Evolutionary conservation across 2,888 invertebrate species (phyloP), one percentile per base, ranked within the genome.

Genomic region (Mimachlamys varia): DNA sequence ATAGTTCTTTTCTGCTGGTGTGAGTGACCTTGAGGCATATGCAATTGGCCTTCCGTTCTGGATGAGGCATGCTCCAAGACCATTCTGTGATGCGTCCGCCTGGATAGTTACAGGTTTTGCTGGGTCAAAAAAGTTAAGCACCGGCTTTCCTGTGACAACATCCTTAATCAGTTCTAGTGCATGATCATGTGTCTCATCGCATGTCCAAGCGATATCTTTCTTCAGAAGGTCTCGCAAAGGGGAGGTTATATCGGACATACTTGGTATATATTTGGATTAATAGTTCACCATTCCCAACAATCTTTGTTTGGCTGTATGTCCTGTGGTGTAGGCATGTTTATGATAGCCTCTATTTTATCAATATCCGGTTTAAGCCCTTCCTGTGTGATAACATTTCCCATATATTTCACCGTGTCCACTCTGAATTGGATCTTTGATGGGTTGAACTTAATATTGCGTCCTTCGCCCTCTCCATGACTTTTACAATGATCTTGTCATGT

Each of bases 381-480:
- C 38, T 91, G 55, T 38, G 92, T 90, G 12, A 94, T 38, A 17
- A 89, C 76, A 58, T 91, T 91, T 33, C 94, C 93, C 53, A 93
- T 58, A 62, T 91, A 93, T 22, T 91, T 92, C 33, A 93, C 93
- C 27, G 89, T 87, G 22, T 89, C 88, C 19, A 92, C 91, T 88
- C 89, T 89, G 27, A 92, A 90, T 33, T 92, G 87, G 15, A 90
- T 50, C 53, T 91, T 91, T 55, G 89, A 91, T 22, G 53, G 88
- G 89, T 94, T 94, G 87, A 94, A 93, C 50, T 91, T 91, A 7
- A 93, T 88, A 50, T 92, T 91, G 15, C 88, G 88, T 53, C 89
- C 37, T 87, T 44, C 15, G 91, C 91, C 38, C 91, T 62, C 87
- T 91, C 87, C 88, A 94, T 88, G 15, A 94, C 91, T 88, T 89